Base-by-base conservation (phyloP, 2,797 vertebrate genomes). In the Lateolabrax maculatus region DNA sequence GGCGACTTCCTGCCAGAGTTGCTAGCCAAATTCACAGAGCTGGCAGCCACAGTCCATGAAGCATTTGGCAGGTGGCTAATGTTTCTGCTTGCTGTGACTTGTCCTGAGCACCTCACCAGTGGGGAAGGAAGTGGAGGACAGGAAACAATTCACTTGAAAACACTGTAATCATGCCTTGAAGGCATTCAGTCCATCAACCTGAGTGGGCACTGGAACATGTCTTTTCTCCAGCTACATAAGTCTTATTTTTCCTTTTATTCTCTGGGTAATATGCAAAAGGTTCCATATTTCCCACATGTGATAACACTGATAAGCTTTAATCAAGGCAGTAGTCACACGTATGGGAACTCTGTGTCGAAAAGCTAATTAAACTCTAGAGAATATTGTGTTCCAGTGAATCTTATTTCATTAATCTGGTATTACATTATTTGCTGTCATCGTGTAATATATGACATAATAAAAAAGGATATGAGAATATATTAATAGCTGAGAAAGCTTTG, bases 1-100 rank as follows among this genome's bases (percentile, higher is more conserved):
- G 37, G 65, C 39, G 74, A 78, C 2, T 72, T 64, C 11, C 61
- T 70, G 68, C 74, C 75, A 87, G 29, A 79, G 43, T 44, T 23
- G 29, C 16, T 52, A 3, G 84, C 77, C 79, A 83, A 67, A 84
- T 48, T 56, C 41, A 76, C 74, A 71, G 80, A 87, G 77, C 71
- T 83, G 68, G 55, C 74, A 75, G 51, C 52, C 68, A 74, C 77
- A 75, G 63, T 55, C 70, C 48, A 57, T 85, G 69, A 68, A 71
- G 61, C 63, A 31, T 84, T 77, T 86, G 77, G 69, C 83, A 79
- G 69, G 80, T 67, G 67, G 60, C 67, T 73, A 73, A 68, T 36
- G 34, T 44, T 77, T 80, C 76, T 29, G 57, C 90, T 51, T 70
- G 91, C 85, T 84, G 82, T 52, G 89, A 92, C 92, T 91, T 63